Evolutionary conservation across 2,888 invertebrate species (phyloP), one percentile per base, ranked within the genome.

Genomic region (Sminthurides aquaticus): DNA sequence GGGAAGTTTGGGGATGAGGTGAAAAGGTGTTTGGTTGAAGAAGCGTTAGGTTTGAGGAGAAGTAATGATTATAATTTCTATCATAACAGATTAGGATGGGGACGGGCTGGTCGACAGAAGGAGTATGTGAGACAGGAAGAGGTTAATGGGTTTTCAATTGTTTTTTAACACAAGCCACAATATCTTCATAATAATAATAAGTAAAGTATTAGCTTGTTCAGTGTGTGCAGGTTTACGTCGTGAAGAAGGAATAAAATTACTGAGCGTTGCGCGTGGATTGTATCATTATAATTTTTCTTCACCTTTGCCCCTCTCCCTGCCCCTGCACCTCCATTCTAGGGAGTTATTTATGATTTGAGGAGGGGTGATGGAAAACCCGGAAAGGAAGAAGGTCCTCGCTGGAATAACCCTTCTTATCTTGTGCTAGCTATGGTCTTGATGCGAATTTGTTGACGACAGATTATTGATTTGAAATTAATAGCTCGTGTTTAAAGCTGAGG

Each of bases 121-220:
- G 8, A 28, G 11, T n/a, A 18, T n/a, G 27, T 48, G 29, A 54
- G 43, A 55, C 20, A 28, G 61, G 61, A 61, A 61, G 61, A 61
- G 61, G 61, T 62, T 62, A 56, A 62, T 62, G 62, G 11, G 56
- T 62, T 56, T 29, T 62, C 56, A 48, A 34, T 54, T 27, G 57
- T 58, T 56, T 26, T 25, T 43, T 48, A 34, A 34, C 43, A 34
- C 43, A 34, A 34, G 43, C 43, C 43, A 34, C 43, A 34, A 34
- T 34, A 34, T 34, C 43, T 34, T 34, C 43, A 34, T 34, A 5
- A 34, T 34, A 34, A 34, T 34, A 34, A 34, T 34, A 34, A 34
- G 43, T 15, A 34, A 34, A 34, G 43, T 34, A 34, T 34, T 34
- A 34, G 8, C 43, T 34, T n/a, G n/a, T n/a, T n/a, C n/a, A n/a